A percentile compares a stretch with the other conserved stretches of the same genome.
These are phyloP conservation scores for Xylophagus ater DNA, from an alignment of 2,888 invertebrate species.

Conservation along the genomic window DNA sequence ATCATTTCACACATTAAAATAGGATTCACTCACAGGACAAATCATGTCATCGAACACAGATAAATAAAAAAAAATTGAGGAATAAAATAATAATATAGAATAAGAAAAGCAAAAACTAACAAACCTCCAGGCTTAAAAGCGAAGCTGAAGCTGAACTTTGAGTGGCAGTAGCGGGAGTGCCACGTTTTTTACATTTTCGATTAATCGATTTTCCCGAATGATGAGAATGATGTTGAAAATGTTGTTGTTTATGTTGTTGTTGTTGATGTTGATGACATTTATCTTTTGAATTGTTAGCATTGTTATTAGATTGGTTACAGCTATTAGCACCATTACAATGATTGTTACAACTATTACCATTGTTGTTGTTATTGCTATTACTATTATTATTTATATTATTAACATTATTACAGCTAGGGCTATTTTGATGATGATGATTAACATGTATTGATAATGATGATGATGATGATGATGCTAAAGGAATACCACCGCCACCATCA, in stretches of 20 bases:
- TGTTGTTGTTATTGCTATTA: conserved; percentile 14
- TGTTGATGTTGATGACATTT: conserved; percentile 16
- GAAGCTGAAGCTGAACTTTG: conserved; percentile 20
- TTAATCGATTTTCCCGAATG: too few relatives aligned
- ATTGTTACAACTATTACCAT: conserved; percentile 14
- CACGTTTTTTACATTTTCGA: conserved; percentile 14
- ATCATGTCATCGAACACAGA: too few relatives aligned
- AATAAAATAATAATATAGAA: not conserved
- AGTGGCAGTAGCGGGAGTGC: too few relatives aligned
- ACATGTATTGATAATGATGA: conserved; percentile 2
- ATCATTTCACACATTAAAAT: too few relatives aligned
- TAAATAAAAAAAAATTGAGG: not conserved
- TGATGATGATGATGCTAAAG: conserved; percentile 6
- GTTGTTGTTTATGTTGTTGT: conserved; percentile 18
- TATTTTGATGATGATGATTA: conserved; percentile 4
- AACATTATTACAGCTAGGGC: conserved; percentile 12
- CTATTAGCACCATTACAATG: conserved; percentile 16
- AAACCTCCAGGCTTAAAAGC: conserved; percentile 21
- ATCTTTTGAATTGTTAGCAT: conserved; percentile 7
- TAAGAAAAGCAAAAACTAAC: conserved; percentile 8
- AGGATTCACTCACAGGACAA: too few relatives aligned
- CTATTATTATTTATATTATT: conserved; percentile 12
- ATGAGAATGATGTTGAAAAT: conserved; percentile 14
- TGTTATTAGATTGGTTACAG: conserved; percentile 13
- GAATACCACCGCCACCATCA: conserved; percentile 8